Conservation (phyloP, 2,797 vertebrate genomes). For the Mus minutoides region DNA sequence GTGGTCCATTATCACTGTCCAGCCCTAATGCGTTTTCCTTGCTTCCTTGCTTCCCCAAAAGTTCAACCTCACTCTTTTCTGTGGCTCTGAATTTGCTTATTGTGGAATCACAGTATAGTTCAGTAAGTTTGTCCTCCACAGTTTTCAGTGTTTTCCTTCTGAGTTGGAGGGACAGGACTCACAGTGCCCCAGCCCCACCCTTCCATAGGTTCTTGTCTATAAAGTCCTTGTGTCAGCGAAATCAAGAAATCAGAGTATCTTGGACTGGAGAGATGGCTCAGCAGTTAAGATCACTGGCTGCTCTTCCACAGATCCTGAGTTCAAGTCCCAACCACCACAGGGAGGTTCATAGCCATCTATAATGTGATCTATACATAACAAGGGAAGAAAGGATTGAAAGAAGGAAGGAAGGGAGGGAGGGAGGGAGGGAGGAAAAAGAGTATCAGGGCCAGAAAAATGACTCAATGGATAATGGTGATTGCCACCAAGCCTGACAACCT, state of each 20-base stretch:
- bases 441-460: not conserved
- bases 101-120: not conserved
- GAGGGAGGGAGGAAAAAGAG: not conserved
- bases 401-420: not conserved
- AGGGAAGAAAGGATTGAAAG: not conserved
- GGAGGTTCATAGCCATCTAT: not conserved
- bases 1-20: not conserved
- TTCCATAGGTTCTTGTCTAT: not conserved
- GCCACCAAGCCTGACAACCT: not conserved
- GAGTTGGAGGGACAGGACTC: not conserved
- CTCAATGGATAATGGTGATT: not conserved
- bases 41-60: not conserved
- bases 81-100: not conserved
- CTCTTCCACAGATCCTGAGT: not conserved
- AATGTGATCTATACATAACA: not conserved
- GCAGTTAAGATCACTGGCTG: not conserved
- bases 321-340: not conserved
- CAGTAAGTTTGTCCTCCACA: not conserved
- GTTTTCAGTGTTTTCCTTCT: not conserved
- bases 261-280: not conserved
- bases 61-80: not conserved
- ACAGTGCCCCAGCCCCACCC: not conserved
- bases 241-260: not conserved
- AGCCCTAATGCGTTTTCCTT: not conserved
- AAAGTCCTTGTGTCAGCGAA: not conserved